Base-by-base conservation (phyloP, 2,888 invertebrate species). In the Amiota mariae region DNA sequence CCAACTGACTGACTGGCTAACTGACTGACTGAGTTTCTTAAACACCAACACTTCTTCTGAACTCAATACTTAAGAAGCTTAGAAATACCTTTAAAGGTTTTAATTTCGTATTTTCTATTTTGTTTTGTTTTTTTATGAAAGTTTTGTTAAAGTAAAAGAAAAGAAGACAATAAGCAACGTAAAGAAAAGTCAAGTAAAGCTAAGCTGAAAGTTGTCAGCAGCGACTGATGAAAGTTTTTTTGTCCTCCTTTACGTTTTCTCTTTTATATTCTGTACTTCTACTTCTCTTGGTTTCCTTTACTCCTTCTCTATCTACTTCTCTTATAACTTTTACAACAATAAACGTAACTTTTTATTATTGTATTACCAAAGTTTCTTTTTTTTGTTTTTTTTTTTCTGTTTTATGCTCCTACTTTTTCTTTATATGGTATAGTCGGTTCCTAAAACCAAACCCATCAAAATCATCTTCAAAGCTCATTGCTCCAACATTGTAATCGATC, bases 301-400 rank as follows among this genome's bases (percentile, higher is more conserved):
- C n/a, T n/a, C n/a, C 47, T 47, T 46, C n/a, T 10, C 49, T 20
- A 15, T 8, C 57, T 20, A 10, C 12, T 47, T 66, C 24, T 47
- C 18, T 36, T 6, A 36, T 36, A 36, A 36, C 64, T 66, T 66
- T 66, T 47, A 15, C 48, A 66, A 67, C 49, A 67, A 49, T 18
- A 18, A 49, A 67, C 49, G 63, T 63, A 67, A 67, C 67, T 67
- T 67, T 67, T 67, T 49, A 49, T 67, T 67, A 67, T 67, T 67
- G 51, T 67, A 67, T 67, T 67, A 49, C 20, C 20, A 67, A 67
- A 67, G 51, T 67, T 67, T 67, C 20, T 2, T 67, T 67, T 13
- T 51, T 20, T 49, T 24, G 2, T 51, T 15, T 24, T 13, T 48
- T 66, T 66, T 49, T 49, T 49, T 67, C 20, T 20, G 15, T 6